A percentile compares a stretch with the other conserved stretches of the same genome.
Evolutionary conservation across 2,888 invertebrate species (phyloP).

Genomic region (Callinectes sapidus): DNA sequence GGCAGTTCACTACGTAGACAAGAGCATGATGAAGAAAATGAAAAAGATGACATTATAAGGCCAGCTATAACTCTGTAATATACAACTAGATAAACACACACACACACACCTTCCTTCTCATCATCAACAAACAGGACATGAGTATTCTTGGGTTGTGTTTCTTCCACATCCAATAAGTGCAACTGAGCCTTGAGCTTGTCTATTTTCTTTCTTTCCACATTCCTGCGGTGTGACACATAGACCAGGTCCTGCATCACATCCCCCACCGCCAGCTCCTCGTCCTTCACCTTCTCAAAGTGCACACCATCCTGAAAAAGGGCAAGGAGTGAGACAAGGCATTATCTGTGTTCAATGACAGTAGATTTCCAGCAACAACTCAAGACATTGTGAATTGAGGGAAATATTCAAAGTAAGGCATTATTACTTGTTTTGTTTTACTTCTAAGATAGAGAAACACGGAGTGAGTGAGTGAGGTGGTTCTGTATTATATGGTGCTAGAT

Average conservation of each 20-base stretch:
- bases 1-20: too few species aligned
- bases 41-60: too few species aligned
- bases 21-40: too few species aligned
- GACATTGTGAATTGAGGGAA: too few species aligned
- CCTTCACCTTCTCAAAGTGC: constrained; percentile 81
- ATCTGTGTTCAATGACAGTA: neutral
- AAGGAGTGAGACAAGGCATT: neutral
- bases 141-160: constrained; percentile 80
- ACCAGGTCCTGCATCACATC: constrained; percentile 93
- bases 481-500: too few species aligned
- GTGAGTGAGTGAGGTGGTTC: too few species aligned
- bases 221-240: constrained; percentile 90
- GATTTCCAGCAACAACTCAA: too few species aligned
- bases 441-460: too few species aligned
- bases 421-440: too few species aligned
- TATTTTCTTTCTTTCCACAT: constrained; percentile 87
- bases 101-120: constrained; percentile 78
- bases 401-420: too few species aligned
- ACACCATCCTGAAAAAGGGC: constrained; percentile 74
- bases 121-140: constrained; percentile 89
- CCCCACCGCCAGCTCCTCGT: constrained; percentile 84
- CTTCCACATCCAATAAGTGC: constrained; percentile 81
- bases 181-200: constrained; percentile 85
- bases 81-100: neutral
- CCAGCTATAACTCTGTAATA: too few species aligned